A percentile compares a stretch with the other conserved stretches of the same genome.
Conservation (phyloP, 2,797 vertebrate genomes). For the Eremophila alpestris region DNA sequence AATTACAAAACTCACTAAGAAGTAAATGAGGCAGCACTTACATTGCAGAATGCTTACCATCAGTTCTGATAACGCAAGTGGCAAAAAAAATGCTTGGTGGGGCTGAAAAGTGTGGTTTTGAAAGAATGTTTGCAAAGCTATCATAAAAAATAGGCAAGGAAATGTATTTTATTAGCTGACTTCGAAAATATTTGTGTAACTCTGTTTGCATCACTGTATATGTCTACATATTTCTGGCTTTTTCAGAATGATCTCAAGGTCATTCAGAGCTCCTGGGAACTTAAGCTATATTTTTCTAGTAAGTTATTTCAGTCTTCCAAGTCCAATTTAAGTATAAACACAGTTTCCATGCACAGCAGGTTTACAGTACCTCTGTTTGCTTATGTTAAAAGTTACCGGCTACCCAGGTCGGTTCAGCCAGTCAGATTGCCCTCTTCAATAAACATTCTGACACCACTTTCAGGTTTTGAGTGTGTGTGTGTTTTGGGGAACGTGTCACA, state of each 20-base stretch:
- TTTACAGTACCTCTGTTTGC: slow-evolving; percentile 63
- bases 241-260: slow-evolving; percentile 15
- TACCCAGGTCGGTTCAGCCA: slow-evolving; percentile 37
- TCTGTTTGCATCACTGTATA: background rate
- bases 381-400: slow-evolving; percentile 60
- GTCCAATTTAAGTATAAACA: slow-evolving; percentile 58
- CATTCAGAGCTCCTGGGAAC: slow-evolving; percentile 24
- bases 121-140: background rate
- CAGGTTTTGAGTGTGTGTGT: slow-evolving; percentile 38
- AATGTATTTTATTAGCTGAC: background rate
- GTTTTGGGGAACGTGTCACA: slow-evolving; percentile 32
- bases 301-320: slow-evolving; percentile 52
- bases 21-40: background rate
- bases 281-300: slow-evolving; percentile 38
- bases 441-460: slow-evolving; percentile 64
- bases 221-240: background rate
- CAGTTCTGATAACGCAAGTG: background rate
- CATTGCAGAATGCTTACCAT: background rate
- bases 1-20: background rate
- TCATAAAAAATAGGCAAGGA: background rate
- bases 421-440: slow-evolving; percentile 43
- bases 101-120: background rate
- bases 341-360: slow-evolving; percentile 31
- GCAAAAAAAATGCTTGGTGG: background rate
- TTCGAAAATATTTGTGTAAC: slow-evolving; percentile 18